These are phyloP conservation scores for Halcyon smyrnensis DNA, from an alignment of 2,797 vertebrate genomes.

Conservation along the genomic window DNA sequence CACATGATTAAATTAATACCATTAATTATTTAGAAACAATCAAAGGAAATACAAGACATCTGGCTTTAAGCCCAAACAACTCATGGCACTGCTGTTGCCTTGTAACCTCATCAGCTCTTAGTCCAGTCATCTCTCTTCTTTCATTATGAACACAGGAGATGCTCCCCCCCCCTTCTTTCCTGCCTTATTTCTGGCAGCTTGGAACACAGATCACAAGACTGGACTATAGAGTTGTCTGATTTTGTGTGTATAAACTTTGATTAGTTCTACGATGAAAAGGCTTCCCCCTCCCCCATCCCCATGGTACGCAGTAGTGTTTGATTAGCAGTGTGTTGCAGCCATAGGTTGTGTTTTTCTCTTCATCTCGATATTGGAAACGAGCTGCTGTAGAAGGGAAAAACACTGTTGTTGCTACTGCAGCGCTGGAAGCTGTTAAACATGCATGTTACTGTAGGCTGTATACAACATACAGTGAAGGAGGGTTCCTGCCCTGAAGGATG, in stretches of 20 bases:
- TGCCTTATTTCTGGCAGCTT: slow-evolving; percentile 40
- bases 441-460: background rate
- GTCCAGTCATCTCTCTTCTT: slow-evolving; percentile 61
- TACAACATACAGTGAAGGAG: background rate
- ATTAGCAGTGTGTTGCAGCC: background rate
- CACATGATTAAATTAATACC: slow-evolving; percentile 71
- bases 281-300: background rate
- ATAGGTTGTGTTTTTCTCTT: background rate
- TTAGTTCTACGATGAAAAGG: background rate
- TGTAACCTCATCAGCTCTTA: slow-evolving; percentile 67
- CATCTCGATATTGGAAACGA: background rate
- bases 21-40: slow-evolving; percentile 76
- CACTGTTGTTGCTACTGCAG: background rate
- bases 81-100: slow-evolving; percentile 66
- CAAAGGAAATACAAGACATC: slow-evolving; percentile 70
- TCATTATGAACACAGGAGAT: slow-evolving; percentile 26
- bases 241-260: slow-evolving; percentile 12
- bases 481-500: background rate
- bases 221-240: background rate
- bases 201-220: slow-evolving; percentile 29
- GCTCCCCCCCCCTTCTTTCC: background rate
- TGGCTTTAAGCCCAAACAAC: slow-evolving; percentile 67
- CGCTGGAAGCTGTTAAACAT: background rate
- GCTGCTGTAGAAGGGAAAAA: background rate
- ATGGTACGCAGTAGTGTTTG: background rate